These are phyloP conservation scores for Eleutherodactylus coqui DNA, from an alignment of 2,797 vertebrate species.

Conservation along the genomic window DNA sequence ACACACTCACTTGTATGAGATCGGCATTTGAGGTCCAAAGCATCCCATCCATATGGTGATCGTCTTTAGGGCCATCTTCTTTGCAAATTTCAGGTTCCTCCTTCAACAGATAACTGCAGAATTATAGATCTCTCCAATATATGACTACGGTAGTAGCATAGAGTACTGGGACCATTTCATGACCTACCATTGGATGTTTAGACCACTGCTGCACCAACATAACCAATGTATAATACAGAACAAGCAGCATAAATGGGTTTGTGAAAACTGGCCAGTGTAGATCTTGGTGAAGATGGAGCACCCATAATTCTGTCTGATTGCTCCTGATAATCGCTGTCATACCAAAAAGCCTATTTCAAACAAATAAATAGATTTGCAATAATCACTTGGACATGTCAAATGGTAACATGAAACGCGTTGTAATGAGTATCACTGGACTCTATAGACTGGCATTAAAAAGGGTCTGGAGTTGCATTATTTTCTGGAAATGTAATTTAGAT, in stretches of 20 bases:
- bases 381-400: neutral
- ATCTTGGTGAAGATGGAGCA: slow-evolving; percentile 73
- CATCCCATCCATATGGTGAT: slow-evolving; percentile 65
- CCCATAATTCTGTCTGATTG: slow-evolving; percentile 73
- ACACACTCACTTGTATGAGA: slow-evolving; percentile 44
- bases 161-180: too few relatives aligned
- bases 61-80: neutral
- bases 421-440: neutral
- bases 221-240: slow-evolving; percentile 81
- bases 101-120: neutral
- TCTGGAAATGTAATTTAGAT: neutral
- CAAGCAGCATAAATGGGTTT: slow-evolving; percentile 79
- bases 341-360: slow-evolving; percentile 77
- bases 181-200: slow-evolving; percentile 62
- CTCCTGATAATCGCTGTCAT: slow-evolving; percentile 80
- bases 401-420: neutral
- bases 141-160: too few relatives aligned
- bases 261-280: slow-evolving; percentile 79
- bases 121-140: neutral
- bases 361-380: neutral
- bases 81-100: neutral
- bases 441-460: neutral
- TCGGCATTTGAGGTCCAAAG: slow-evolving; percentile 40
- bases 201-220: slow-evolving; percentile 79
- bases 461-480: neutral